Evolutionary conservation across 2,113 vertebrate genomes (phyloP), one percentile per base, ranked within the genome.

Genomic region (Periophthalmus modestus): DNA sequence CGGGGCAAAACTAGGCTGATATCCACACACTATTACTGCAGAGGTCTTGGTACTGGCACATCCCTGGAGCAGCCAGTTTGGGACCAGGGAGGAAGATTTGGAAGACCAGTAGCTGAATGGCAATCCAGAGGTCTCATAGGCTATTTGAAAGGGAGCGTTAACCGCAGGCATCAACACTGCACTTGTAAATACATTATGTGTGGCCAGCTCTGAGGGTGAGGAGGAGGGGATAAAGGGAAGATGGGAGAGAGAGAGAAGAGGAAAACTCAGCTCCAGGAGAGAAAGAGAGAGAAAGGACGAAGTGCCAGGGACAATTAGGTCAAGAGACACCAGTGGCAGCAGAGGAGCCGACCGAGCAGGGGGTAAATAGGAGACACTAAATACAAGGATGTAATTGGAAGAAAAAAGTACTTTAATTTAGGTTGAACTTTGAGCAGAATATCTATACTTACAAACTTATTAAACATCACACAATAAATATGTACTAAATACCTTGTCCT

Each of bases 181-280:
- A 52, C 68, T 88, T 89, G 89, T 92, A 87, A 90, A 92, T 85
- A 89, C 88, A 85, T 91, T 85, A 92, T 82, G 79, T 90, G 88
- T 88, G 88, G 86, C 88, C 88, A 88, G 78, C 71, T 73, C 89
- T 47, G 66, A 5, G 63, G 66, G 23, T 4, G 66, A 75, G 74
- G 72, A 78, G 74, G 72, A 78, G 74, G 75, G 75, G 74, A 90
- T 88, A 74, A 76, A 83, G 80, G 54, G 74, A 77, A 83, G 74
- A 78, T 4, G 67, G 59, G 71, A 43, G 47, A 63, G 43, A 59
- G 73, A 52, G 77, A 63, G 21, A 43, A 66, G 66, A 57, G 24
- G 81, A 75, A 81, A 87, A 85, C 34, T 50, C 23, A 74, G 74
- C 83, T 80, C 7, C 69, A 75, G 85, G 69, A 71, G 59, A 67